Conservation (phyloP, 2,113 vertebrate genomes). For the Cyphomyrus plagiostoma region DNA sequence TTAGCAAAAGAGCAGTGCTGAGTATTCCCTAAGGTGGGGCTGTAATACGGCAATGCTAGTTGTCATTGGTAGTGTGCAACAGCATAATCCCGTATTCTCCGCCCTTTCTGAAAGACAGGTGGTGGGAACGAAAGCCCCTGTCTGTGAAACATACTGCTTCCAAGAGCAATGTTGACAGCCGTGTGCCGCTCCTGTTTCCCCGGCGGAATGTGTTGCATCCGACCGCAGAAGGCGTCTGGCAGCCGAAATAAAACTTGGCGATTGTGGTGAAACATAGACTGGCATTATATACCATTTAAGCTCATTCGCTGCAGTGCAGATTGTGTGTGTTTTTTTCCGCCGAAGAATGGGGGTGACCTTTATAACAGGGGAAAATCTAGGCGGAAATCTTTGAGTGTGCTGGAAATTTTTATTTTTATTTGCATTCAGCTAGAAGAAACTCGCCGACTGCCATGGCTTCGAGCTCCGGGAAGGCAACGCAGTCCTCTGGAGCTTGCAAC, state of each 20-base stretch:
- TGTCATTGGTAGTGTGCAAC: conserved; percentile 56
- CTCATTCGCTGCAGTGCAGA: conserved; percentile 8
- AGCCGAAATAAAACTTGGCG: conserved; percentile 22
- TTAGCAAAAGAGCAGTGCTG: background rate
- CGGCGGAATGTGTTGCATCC: conserved; percentile 53
- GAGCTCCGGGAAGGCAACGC: conserved; percentile 68
- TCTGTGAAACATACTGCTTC: conserved; percentile 37
- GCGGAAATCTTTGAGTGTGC: conserved; percentile 21
- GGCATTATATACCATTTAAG: background rate
- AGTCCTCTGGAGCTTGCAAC: conserved; percentile 57
- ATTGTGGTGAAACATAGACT: background rate
- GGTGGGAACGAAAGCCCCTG: conserved; percentile 47
- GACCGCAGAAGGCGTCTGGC: conserved; percentile 44
- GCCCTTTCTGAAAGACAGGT: conserved; percentile 58
- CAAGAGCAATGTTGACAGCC: conserved; percentile 33
- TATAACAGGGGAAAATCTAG: background rate
- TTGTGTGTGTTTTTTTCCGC: background rate
- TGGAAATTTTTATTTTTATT: conserved; percentile 26
- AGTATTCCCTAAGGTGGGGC: conserved; percentile 47
- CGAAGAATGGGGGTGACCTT: conserved; percentile 11
- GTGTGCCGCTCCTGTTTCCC: conserved; percentile 48
- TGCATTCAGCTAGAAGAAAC: conserved; percentile 32
- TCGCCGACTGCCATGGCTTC: conserved; percentile 68
- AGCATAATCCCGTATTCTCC: conserved; percentile 51
- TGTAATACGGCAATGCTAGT: conserved; percentile 62